Percentiles rank a stretch among this genome's conserved stretches.
Conservation (phyloP, 2,113 vertebrate species). For the Diadophis punctatus region DNA sequence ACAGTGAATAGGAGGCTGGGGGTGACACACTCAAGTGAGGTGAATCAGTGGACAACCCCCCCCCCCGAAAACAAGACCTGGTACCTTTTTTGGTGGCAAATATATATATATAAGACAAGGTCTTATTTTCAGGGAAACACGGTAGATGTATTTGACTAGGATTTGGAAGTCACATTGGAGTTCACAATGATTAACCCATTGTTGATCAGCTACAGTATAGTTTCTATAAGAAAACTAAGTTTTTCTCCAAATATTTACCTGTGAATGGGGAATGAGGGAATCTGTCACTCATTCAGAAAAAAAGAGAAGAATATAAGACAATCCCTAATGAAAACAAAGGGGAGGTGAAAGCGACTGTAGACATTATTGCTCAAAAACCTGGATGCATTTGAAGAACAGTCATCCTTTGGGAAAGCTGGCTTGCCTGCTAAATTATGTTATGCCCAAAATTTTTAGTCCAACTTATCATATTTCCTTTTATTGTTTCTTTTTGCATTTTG, state of each 20-base stretch:
- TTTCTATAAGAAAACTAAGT: background rate
- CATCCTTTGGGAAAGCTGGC: background rate
- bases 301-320: background rate
- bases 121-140: no score
- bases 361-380: background rate
- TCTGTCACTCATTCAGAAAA: background rate
- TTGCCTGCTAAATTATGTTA: background rate
- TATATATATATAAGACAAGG: no score
- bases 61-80: no score
- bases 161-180: background rate
- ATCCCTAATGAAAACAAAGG: background rate
- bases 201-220: background rate
- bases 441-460: no score
- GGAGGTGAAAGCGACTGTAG: background rate
- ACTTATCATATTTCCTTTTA: no score
- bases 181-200: background rate
- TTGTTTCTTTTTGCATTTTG: no score
- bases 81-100: no score
- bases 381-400: background rate
- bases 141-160: background rate
- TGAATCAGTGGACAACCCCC: no score
- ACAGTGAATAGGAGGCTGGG: no score
- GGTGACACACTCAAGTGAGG: no score
- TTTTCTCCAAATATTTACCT: background rate
- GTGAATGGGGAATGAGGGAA: background rate